Base-by-base conservation (phyloP, 2,797 vertebrate genomes). In the Lycodopsis pacificus region DNA sequence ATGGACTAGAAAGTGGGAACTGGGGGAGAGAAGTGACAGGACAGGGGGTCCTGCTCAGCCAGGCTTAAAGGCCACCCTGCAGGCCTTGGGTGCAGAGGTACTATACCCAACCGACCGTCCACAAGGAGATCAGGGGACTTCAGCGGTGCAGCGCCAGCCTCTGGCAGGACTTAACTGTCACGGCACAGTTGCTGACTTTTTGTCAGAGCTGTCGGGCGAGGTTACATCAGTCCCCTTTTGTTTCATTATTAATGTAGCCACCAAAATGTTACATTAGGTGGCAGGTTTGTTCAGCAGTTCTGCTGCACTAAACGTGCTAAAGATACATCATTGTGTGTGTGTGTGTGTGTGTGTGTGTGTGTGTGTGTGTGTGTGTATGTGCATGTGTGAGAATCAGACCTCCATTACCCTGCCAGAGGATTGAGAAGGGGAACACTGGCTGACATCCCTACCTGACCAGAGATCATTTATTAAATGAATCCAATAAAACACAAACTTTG, bases 31-130 rank as follows among this genome's bases (percentile, higher is more conserved):
- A 95, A 93, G 93, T 94, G 95, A 95, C 91, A 93, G 95, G 95
- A 95, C 91, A 93, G 96, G 94, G 92, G 92, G 91, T 82, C 91
- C 90, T 96, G 96, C 92, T 97, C 95, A 95, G 92, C 95, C 94
- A 97, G 94, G 96, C 96, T 97, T 97, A 97, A 96, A 97, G 96
- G 96, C 95, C 96, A 96, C 94, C 96, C 95, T 91, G 94, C 85
- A 95, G 96, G 96, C 95, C 95, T 92, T 93, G 91, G 92, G 90
- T 95, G 91, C 92, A 90, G 90, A 91, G 91, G 91, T 91, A 89
- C 85, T 71, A 22, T 42, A 87, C 76, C 81, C 82, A 69, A 82
- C 73, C 36, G 46, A 76, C 91, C 78, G 36, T 88, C 86, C 79
- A 72, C 78, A 25, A 77, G 83, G 74, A 83, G 85, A 91, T 77